Evolutionary conservation across 1,140 invertebrate genomes (phyloP).

Genomic region (Metopolophium dirhodum): DNA sequence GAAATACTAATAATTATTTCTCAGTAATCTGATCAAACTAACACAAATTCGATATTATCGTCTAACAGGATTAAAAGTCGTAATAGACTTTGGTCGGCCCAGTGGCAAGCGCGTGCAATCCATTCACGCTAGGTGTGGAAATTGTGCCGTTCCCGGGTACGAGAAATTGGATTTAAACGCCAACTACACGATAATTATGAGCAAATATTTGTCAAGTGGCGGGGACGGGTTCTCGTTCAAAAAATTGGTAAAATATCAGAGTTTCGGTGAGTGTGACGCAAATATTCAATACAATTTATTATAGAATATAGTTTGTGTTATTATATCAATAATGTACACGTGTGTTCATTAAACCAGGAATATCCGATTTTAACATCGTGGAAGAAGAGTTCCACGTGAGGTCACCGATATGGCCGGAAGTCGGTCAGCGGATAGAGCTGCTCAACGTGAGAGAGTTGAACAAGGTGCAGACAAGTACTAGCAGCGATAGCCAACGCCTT

Average conservation of each 20-base stretch:
- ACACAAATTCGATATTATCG: not conserved
- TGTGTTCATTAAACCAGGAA: not conserved
- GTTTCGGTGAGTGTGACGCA: not conserved
- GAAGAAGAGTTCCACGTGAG: not conserved
- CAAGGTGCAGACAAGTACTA: not conserved
- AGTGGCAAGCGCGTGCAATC: conserved; percentile 65
- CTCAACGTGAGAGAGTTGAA: not conserved
- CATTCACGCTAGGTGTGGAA: conserved; percentile 65
- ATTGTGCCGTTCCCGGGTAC: conserved; percentile 66
- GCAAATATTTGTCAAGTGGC: conserved; percentile 66
- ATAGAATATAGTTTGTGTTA: not conserved
- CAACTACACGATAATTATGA: conserved; percentile 66
- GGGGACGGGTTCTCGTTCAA: conserved; percentile 65
- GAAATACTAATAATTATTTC: not conserved
- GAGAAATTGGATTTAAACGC: conserved; percentile 60
- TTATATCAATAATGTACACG: not conserved
- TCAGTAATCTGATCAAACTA: not conserved
- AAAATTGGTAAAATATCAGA: not conserved
- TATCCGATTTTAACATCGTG: not conserved
- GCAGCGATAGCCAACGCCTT: too few relatives aligned
- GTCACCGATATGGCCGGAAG: conserved; percentile 1
- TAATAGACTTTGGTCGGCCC: conserved; percentile 67
- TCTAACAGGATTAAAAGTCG: conserved; percentile 62
- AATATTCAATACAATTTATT: not conserved
- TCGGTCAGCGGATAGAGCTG: not conserved